These are phyloP conservation scores for Progne subis DNA, from an alignment of 2,113 vertebrate species.

Conservation along the genomic window DNA sequence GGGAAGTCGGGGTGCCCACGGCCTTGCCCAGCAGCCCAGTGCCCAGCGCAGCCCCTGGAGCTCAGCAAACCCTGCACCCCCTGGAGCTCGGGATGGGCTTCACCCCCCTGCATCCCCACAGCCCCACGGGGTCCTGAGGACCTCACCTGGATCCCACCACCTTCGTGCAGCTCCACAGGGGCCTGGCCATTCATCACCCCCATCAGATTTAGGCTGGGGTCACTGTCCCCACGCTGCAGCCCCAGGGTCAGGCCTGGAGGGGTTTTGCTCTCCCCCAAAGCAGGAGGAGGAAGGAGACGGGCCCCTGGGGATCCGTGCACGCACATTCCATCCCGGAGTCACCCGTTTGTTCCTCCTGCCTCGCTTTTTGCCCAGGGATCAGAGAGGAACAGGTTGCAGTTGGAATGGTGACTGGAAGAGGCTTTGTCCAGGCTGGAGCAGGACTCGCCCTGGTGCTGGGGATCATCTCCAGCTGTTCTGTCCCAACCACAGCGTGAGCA, in stretches of 20 bases:
- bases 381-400: neutral
- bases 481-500: rapidly evolving
- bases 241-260: rapidly evolving
- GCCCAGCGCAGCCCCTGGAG: neutral
- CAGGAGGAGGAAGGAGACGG: neutral
- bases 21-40: neutral
- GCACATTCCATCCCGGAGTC: neutral
- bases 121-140: rapidly evolving
- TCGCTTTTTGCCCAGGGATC: rapidly evolving
- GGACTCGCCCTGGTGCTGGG: neutral
- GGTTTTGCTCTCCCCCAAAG: neutral
- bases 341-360: rapidly evolving
- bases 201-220: neutral
- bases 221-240: rapidly evolving
- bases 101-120: neutral
- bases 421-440: neutral
- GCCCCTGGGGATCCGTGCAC: neutral
- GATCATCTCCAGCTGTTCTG: neutral
- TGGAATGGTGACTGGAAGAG: neutral
- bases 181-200: rapidly evolving
- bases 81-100: rapidly evolving
- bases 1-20: rapidly evolving
- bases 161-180: rapidly evolving
- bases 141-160: neutral
- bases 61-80: neutral